Conservation (phyloP, 1,140 invertebrate species). For the Atta cephalotes region DNA sequence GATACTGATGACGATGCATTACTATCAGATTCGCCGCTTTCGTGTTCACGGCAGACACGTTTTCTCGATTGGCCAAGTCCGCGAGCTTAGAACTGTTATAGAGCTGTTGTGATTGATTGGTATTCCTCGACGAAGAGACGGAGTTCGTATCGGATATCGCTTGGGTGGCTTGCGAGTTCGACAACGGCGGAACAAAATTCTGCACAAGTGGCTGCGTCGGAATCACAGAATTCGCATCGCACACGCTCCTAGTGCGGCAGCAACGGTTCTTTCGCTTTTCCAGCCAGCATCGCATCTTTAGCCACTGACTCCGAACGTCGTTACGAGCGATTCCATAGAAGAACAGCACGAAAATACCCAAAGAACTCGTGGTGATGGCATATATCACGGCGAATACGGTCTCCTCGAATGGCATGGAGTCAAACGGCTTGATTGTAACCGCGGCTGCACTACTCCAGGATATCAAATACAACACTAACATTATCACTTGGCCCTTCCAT, state of each 20-base stretch:
- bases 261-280: slow-evolving; percentile 88
- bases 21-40: slow-evolving; percentile 88
- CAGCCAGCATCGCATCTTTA: slow-evolving; percentile 88
- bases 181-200: slow-evolving; percentile 76
- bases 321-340: slow-evolving; percentile 94
- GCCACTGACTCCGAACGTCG: slow-evolving; percentile 93
- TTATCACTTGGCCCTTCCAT: slow-evolving; percentile 92
- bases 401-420: slow-evolving; percentile 90
- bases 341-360: slow-evolving; percentile 94
- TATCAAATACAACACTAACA: slow-evolving; percentile 91
- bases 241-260: slow-evolving; percentile 89
- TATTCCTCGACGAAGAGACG: slow-evolving; percentile 80
- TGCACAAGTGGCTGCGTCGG: slow-evolving; percentile 85
- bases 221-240: slow-evolving; percentile 88
- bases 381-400: slow-evolving; percentile 93
- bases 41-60: slow-evolving; percentile 81
- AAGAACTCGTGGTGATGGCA: slow-evolving; percentile 89
- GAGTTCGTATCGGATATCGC: slow-evolving; percentile 84
- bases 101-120: slow-evolving; percentile 78
- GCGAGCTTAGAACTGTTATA: slow-evolving; percentile 73
- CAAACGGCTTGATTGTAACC: slow-evolving; percentile 89
- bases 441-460: slow-evolving; percentile 92
- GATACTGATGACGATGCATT: slow-evolving; percentile 90
- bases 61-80: slow-evolving; percentile 68
- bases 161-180: slow-evolving; percentile 83